Evolutionary conservation across 2,113 vertebrate species (phyloP), one percentile per base, ranked within the genome.

Genomic region (Clinocottus analis): DNA sequence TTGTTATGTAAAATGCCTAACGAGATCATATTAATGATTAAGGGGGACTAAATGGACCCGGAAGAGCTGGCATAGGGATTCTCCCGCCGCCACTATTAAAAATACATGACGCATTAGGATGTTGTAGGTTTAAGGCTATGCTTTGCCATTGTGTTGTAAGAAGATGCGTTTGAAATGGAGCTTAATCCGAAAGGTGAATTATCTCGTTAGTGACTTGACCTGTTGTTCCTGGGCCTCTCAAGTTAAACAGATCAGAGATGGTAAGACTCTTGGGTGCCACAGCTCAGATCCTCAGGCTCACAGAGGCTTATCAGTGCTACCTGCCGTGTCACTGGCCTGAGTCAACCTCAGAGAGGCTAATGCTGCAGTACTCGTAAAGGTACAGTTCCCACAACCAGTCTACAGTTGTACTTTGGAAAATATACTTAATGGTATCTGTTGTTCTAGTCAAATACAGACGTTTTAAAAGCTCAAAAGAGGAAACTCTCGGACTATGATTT

Each of bases 21-120:
- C 41, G n/a, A 73, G 70, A 82, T 85, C 47, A 75, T 67, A 79
- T 90, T 77, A 82, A 86, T 86, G 77, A 87, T 90, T 82, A 83
- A 85, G 43, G 5, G 23, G 51, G 45, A 75, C 61, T 90, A 80
- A 89, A 79, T 85, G 69, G 25, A 73, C 81, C 70, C 75, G 2
- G 71, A 51, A 37, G 77, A 69, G 47, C 23, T 60, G 25, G 56
- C 80, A 47, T 16, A 60, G 55, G 72, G 29, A 39, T 71, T 69
- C 17, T 61, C 56, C 53, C 1, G 1, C 83, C n/a, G n/a, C n/a
- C 72, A 21, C 19, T 58, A 70, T 89, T 81, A 84, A 84, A 90
- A 84, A 84, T 83, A 71, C 62, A 83, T 69, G 49, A 76, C 17
- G 68, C 80, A 77, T 80, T 31, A 65, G 65, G 75, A 67, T 45